phyloP scores from a whole-genome alignment of 2,888 invertebrate genomes.

The Volucella zonaria region DNA sequence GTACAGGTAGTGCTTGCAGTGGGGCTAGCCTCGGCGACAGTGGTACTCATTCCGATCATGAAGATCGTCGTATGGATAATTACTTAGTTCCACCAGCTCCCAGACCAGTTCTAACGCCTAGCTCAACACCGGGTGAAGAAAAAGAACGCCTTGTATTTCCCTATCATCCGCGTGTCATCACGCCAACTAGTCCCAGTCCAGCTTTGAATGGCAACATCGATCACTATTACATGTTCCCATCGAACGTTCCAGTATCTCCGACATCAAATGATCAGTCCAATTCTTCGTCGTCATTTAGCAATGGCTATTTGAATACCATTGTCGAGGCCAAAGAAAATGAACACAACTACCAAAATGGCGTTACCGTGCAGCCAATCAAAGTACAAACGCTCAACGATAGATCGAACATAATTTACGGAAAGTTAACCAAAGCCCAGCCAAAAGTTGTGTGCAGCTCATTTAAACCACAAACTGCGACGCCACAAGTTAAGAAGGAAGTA shows the following conservation, averaged over 20 bases:
- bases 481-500: conserved; percentile 79
- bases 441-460: conserved; percentile 80
- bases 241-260: conserved; percentile 81
- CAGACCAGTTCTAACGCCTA: conserved; percentile 82
- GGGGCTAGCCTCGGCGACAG: conserved; percentile 92
- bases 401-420: conserved; percentile 81
- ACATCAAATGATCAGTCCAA: conserved; percentile 75
- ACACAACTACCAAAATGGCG: conserved; percentile 77
- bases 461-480: conserved; percentile 78
- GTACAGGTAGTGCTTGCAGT: conserved; percentile 89
- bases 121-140: conserved; percentile 81
- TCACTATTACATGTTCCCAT: conserved; percentile 82
- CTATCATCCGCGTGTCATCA: conserved; percentile 77
- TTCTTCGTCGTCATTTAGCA: conserved; percentile 78
- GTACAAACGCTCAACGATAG: conserved; percentile 79
- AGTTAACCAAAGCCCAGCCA: conserved; percentile 78
- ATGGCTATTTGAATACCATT: conserved; percentile 81
- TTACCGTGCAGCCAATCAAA: conserved; percentile 81
- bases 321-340: conserved; percentile 81
- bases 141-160: conserved; percentile 81
- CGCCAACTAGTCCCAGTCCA: conserved; percentile 80
- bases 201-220: conserved; percentile 76
- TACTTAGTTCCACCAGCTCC: conserved; percentile 87
- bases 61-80: conserved; percentile 87
- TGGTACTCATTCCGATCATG: conserved; percentile 92